Evolutionary conservation across 2,113 vertebrate genomes (phyloP).

Genomic region (Ctenodactylus gundi): DNA sequence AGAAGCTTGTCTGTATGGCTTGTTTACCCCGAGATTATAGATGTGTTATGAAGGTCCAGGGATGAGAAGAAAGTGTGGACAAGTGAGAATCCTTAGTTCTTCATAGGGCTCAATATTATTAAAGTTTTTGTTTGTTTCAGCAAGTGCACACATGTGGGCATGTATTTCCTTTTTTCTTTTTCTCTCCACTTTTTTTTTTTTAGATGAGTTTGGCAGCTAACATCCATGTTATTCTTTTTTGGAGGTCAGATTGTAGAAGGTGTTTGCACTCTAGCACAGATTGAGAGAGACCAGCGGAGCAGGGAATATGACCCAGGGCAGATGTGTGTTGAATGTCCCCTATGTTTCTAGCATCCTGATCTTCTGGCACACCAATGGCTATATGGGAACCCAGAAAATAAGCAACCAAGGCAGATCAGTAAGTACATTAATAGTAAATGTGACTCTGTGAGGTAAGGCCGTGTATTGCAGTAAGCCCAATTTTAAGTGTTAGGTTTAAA

Average conservation of each 20-base stretch:
- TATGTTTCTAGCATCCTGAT: constrained; percentile 28
- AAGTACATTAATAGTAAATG: constrained; percentile 77
- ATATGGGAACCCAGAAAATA: constrained; percentile 69
- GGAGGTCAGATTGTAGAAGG: neutral
- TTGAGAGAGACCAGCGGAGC: neutral
- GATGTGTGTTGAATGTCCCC: neutral
- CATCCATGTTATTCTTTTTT: neutral
- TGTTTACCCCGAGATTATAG: neutral
- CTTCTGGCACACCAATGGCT: constrained; percentile 48
- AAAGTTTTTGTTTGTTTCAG: neutral
- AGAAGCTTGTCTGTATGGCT: neutral
- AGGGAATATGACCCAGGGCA: neutral
- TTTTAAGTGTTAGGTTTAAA: constrained; percentile 71
- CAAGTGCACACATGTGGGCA: neutral
- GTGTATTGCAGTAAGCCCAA: constrained; percentile 62
- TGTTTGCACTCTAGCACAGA: neutral
- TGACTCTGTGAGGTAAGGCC: constrained; percentile 52
- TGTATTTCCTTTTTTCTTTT: no score
- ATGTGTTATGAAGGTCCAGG: neutral
- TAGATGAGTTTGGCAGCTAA: neutral
- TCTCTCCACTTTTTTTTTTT: neutral
- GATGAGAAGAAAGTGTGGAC: neutral
- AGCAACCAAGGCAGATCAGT: constrained; percentile 75
- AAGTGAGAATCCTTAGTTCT: neutral
- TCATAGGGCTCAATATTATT: neutral